Base-by-base conservation (phyloP, 2,113 vertebrate species). In the Gorsachius goisagi region DNA sequence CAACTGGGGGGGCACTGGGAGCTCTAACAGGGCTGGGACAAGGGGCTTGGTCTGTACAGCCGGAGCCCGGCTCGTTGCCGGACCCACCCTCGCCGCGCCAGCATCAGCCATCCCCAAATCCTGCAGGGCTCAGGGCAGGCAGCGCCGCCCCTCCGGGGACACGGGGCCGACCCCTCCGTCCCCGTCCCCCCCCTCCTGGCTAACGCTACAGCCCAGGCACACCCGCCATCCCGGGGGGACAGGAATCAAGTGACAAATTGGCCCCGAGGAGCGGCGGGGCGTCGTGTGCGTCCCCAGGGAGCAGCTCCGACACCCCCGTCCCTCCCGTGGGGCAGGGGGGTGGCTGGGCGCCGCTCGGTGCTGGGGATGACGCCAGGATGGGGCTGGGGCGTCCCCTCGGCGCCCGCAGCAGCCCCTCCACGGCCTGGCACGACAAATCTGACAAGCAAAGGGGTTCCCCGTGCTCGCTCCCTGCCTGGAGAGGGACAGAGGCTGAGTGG, bases 91-190 rank as follows among this genome's bases (percentile, higher is more conserved):
- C 59, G 12, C 44, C 5, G 8, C 5, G 1, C 0, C 2, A 13
- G 39, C n/a, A 59, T 16, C 30, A 2, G 11, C 26, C 1, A 1
- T 2, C 35, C 32, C n/a, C 0, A 1, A 9, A 4, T 30, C 20
- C 23, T 3, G 3, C 16, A 6, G 85, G n/a, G 63, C 35, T 30
- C 4, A 13, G 32, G 32, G 33, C 45, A 4, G 37, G 33, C n/a
- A 28, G 20, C 24, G 1, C 33, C 19, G 4, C 24, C 55, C 68
- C 18, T 9, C 2, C 8, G 49, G 84, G 73, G 69, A 63, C 74
- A 39, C 1, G 3, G 24, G 21, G 58, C 7, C 3, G 4, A 11
- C 13, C 12, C 2, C 2, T 4, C 35, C 12, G 58, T 41, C 41
- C 12, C 81, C 4, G 0, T 26, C 74, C 19, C 14, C 14, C n/a